Base-by-base conservation (phyloP, 2,888 invertebrate genomes). In the Clostera curtula region DNA sequence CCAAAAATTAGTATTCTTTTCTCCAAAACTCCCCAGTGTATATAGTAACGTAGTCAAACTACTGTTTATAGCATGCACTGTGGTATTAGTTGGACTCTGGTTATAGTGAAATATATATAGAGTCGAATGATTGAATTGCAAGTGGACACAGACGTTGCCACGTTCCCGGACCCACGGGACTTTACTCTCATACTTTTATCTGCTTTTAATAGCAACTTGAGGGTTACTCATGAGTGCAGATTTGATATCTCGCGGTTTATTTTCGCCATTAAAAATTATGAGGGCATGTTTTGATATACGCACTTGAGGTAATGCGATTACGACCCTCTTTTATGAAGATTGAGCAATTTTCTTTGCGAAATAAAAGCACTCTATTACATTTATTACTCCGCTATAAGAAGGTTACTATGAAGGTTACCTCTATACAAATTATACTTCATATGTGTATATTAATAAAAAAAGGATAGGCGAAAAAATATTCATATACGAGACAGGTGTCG, bases 151-250 rank as follows among this genome's bases (percentile, higher is more conserved):
- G 56, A 56, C 57, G 51, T 60, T n/a, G n/a, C n/a, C 69, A 67
- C 71, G 71, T 66, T 64, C 58, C 29, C 39, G 40, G 46, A 46
- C 71, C 64, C 58, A 28, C 34, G 71, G 58, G 69, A 69, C 57
- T 56, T 20, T 6, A 43, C 49, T 52, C 68, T 56, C 50, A 51
- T 68, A 65, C 67, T 72, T 66, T 64, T 71, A 79, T 80, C 72
- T 76, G 76, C 80, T 80, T 77, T 76, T 79, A 77, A 80, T 73
- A 59, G 62, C 56, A 35, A 51, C 59, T 70, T 58, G 56, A 62
- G 69, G 68, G 74, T 71, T 72, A 72, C 74, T 77, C 65, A 65
- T 65, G 56, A 42, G 60, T 60, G 54, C 51, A 47, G 65, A 71
- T 71, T 72, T 70, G 57, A 65, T 58, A 55, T 61, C 45, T 48